Evolutionary conservation across 2,888 invertebrate species (phyloP).

Genomic region (Hypomecis punctinalis): DNA sequence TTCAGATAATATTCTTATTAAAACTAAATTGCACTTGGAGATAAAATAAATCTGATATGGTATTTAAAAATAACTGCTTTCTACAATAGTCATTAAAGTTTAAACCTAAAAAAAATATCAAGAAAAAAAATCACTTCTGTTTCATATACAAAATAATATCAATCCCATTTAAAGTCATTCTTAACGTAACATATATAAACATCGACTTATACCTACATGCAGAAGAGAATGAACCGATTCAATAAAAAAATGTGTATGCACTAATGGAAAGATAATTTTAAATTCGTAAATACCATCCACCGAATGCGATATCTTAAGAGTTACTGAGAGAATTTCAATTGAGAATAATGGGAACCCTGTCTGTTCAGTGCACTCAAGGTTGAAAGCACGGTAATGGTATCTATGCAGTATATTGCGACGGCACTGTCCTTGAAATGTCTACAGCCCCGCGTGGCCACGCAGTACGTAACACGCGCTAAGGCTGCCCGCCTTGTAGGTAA

Average conservation of each 20-base stretch:
- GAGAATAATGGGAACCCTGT: conserved; percentile 49
- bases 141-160: conserved; percentile 22
- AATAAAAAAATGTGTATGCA: conserved; percentile 7
- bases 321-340: conserved; percentile 36
- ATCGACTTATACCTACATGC: conserved; percentile 28
- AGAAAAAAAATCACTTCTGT: conserved; percentile 5
- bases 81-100: not conserved
- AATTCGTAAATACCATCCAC: conserved; percentile 49
- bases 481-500: no score
- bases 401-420: no score
- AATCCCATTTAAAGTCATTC: conserved; percentile 16
- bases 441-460: no score
- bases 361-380: conserved; percentile 44
- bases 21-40: conserved; percentile 66
- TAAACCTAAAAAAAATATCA: conserved; percentile 10
- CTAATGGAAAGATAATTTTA: conserved; percentile 30
- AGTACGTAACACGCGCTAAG: no score
- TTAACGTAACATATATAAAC: conserved; percentile 27
- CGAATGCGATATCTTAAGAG: conserved; percentile 40
- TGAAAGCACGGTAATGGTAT: conserved; percentile 22
- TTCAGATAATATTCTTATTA: conserved; percentile 51
- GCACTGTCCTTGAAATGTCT: no score
- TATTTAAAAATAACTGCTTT: conserved; percentile 12
- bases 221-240: not conserved
- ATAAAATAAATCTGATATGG: conserved; percentile 9